These are phyloP conservation scores for Dicyrtoma fusca DNA, from an alignment of 2,888 invertebrate species.

Conservation along the genomic window DNA sequence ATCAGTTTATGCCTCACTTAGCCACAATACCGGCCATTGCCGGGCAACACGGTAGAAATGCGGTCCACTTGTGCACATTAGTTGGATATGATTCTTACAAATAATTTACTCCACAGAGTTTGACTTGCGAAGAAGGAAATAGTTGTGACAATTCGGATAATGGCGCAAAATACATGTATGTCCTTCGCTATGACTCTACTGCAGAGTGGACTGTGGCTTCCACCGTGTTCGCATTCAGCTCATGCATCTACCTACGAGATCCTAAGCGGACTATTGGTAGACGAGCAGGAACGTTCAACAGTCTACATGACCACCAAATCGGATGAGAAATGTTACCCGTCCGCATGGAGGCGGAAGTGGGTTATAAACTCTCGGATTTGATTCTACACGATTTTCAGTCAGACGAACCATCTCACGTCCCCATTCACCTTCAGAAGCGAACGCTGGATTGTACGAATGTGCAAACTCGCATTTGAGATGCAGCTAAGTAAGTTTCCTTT, in stretches of 20 bases:
- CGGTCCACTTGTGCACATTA: background rate
- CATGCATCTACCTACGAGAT: no score
- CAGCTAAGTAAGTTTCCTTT: background rate
- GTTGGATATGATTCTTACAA: background rate
- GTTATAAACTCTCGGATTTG: background rate
- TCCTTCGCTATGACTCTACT: no score
- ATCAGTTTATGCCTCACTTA: conserved; percentile 1
- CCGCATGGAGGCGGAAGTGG: conserved; percentile 9
- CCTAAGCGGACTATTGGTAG: background rate
- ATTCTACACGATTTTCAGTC: background rate
- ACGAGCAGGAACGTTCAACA: background rate
- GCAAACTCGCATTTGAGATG: background rate
- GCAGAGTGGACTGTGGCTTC: no score
- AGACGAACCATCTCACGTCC: background rate
- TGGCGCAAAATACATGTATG: no score
- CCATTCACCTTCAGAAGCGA: conserved; percentile 4
- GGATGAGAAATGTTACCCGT: background rate
- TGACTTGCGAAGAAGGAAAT: background rate
- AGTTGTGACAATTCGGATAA: background rate
- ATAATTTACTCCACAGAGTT: conserved; percentile 5
- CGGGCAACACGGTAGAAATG: background rate
- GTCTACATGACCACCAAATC: background rate
- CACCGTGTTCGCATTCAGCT: no score
- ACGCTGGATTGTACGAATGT: background rate
- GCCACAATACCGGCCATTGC: background rate